Conservation (phyloP, 2,113 vertebrate genomes). For the Athene noctua region DNA sequence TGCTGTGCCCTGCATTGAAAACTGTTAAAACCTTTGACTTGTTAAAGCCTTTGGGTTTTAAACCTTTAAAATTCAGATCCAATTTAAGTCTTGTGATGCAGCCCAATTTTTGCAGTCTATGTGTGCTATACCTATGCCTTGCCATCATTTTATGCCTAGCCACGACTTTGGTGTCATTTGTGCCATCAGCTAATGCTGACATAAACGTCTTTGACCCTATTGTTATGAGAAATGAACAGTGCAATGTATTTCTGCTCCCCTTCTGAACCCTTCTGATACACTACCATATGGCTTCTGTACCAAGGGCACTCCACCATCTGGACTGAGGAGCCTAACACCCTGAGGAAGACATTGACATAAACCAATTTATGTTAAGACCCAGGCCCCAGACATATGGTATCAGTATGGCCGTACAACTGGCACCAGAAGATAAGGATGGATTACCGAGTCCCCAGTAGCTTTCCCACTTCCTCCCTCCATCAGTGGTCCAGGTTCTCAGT, state of each 20-base stretch:
- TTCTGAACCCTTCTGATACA: constrained; percentile 21
- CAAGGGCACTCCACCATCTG: constrained; percentile 70
- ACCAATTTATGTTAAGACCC: constrained; percentile 70
- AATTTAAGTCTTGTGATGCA: background rate
- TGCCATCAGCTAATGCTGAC: constrained; percentile 14
- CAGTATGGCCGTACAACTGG: constrained; percentile 18
- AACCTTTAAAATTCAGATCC: background rate
- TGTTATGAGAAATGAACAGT: constrained; percentile 22
- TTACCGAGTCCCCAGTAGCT: background rate
- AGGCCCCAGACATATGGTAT: constrained; percentile 36
- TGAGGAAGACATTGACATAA: constrained; percentile 66
- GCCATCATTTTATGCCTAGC: background rate
- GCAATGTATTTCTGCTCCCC: constrained; percentile 20
- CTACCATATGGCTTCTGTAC: constrained; percentile 72
- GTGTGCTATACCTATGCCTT: background rate
- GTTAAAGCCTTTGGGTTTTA: background rate
- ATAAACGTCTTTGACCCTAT: background rate
- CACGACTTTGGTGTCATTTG: background rate
- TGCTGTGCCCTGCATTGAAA: background rate
- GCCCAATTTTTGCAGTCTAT: background rate
- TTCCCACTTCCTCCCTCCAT: background rate
- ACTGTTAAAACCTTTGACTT: background rate
- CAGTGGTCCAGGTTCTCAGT: fast-evolving
- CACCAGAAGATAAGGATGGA: constrained; percentile 10
- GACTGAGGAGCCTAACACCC: constrained; percentile 56